Conservation (phyloP, 2,113 vertebrate species). For the Actenoides hombroni region DNA sequence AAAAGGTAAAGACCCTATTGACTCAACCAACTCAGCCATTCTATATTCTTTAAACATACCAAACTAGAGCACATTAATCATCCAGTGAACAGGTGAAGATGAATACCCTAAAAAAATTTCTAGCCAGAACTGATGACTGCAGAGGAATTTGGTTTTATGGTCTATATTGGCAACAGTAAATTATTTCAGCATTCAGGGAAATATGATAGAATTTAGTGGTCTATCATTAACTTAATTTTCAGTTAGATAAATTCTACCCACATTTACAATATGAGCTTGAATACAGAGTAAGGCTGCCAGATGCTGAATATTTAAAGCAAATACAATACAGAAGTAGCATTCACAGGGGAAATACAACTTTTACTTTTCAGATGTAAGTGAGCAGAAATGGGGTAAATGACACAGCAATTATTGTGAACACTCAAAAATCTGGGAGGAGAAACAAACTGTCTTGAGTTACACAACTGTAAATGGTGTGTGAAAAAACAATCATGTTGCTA, state of each 20-base stretch:
- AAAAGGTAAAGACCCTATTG: neutral
- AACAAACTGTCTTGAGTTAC: neutral
- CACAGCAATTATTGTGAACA: neutral
- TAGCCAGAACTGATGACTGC: conserved; percentile 48
- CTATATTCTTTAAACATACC: conserved; percentile 4
- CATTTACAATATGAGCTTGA: neutral
- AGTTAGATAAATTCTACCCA: neutral
- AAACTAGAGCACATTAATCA: conserved; percentile 50
- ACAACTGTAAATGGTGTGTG: neutral
- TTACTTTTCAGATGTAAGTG: neutral
- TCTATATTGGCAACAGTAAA: conserved; percentile 53
- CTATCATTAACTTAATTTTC: conserved; percentile 16
- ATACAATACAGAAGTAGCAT: neutral
- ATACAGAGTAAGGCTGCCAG: neutral
- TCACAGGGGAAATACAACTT: neutral
- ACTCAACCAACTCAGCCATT: conserved; percentile 7
- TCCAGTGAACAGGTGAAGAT: conserved; percentile 45
- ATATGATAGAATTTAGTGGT: neutral
- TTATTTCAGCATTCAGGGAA: conserved; percentile 28
- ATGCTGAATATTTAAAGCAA: neutral
- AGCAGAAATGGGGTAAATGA: neutral
- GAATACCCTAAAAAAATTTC: conserved; percentile 58
- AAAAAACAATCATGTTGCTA: neutral
- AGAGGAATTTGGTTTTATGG: conserved; percentile 45
- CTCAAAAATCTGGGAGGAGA: neutral